Conservation (phyloP, 2,888 invertebrate species). For the Syritta pipiens region DNA sequence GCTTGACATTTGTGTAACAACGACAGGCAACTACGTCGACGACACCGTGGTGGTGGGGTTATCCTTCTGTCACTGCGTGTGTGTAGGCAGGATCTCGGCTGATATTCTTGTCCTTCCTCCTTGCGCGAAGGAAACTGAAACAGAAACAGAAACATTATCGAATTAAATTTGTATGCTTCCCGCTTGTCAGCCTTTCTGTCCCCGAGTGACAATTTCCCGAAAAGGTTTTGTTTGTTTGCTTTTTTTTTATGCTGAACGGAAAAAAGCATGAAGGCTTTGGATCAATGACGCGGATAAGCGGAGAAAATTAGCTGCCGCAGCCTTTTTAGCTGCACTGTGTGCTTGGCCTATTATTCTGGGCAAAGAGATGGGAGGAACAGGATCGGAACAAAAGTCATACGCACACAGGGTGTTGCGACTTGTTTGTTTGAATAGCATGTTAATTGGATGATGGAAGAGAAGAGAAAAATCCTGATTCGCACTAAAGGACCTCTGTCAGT, state of each 20-base stretch:
- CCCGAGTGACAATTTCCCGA: slow-evolving; percentile 28
- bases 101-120: slow-evolving; percentile 37
- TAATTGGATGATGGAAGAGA: slow-evolving; percentile 46
- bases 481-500: slow-evolving; percentile 57
- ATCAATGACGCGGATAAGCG: slow-evolving; percentile 70
- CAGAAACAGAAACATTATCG: slow-evolving; percentile 59
- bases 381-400: slow-evolving; percentile 33
- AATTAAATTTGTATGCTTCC: slow-evolving; percentile 65
- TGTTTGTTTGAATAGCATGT: slow-evolving; percentile 62
- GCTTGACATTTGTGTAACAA: slow-evolving; percentile 67
- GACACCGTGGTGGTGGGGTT: slow-evolving; percentile 44
- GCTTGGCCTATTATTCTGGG: slow-evolving; percentile 45
- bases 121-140: slow-evolving; percentile 28
- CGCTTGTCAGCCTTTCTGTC: slow-evolving; percentile 44
- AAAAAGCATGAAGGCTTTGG: slow-evolving; percentile 25
- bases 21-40: slow-evolving; percentile 26
- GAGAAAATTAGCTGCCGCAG: slow-evolving; percentile 70
- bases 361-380: slow-evolving; percentile 2
- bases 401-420: slow-evolving; percentile 15
- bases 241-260: too few relatives aligned
- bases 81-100: slow-evolving; percentile 41
- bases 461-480: slow-evolving; percentile 24
- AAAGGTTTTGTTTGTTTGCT: slow-evolving; percentile 47
- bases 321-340: slow-evolving; percentile 39
- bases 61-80: slow-evolving; percentile 50